These are phyloP conservation scores for Brienomyrus brachyistius DNA, from an alignment of 2,113 vertebrate genomes.

Conservation along the genomic window DNA sequence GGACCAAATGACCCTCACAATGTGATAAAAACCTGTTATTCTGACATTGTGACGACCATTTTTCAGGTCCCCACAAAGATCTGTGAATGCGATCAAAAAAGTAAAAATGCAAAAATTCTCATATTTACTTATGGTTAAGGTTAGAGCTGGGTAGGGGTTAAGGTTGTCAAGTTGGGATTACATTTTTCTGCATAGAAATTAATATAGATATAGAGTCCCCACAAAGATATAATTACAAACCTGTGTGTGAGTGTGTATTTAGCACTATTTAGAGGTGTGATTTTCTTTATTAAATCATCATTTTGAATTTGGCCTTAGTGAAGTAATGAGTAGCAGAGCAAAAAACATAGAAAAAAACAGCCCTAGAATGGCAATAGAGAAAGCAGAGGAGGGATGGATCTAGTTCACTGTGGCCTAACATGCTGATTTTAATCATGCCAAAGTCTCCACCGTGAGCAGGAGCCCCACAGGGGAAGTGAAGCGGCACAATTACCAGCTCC, in stretches of 20 bases:
- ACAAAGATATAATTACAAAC: too few species aligned
- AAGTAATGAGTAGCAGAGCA: conserved; percentile 1
- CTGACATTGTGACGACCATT: too few species aligned
- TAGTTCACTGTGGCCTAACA: conserved; percentile 6
- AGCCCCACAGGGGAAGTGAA: conserved; percentile 15
- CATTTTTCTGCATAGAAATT: too few species aligned
- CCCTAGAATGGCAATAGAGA: not conserved
- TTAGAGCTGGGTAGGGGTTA: too few species aligned
- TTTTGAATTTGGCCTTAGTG: not conserved
- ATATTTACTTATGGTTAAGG: too few species aligned
- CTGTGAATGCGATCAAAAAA: too few species aligned
- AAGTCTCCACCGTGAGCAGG: conserved; percentile 18
- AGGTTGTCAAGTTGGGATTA: too few species aligned
- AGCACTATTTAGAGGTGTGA: not conserved
- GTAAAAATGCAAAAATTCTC: too few species aligned
- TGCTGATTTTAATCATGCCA: conserved; percentile 30
- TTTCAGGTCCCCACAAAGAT: too few species aligned
- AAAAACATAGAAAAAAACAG: not conserved
- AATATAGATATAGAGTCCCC: too few species aligned
- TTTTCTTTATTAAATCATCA: not conserved
- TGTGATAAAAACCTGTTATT: too few species aligned
- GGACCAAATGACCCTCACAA: too few species aligned
- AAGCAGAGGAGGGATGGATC: conserved; percentile 15
- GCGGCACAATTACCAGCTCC: conserved; percentile 16
- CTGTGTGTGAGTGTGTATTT: not conserved